A percentile compares a stretch with the other conserved stretches of the same genome.
Conservation (phyloP, 2,797 vertebrate species). For the Cuculus canorus region DNA sequence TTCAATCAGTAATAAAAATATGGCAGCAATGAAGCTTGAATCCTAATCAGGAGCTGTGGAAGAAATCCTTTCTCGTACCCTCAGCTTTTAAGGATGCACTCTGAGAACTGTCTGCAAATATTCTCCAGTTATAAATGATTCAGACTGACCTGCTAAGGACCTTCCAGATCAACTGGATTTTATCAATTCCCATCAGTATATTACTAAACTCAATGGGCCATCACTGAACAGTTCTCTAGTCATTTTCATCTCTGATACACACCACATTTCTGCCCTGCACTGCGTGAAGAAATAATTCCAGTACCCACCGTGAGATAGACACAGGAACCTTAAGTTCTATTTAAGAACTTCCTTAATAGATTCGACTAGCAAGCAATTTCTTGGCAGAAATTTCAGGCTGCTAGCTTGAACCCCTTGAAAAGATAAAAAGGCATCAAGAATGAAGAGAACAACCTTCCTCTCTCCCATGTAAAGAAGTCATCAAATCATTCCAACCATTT, state of each 20-base stretch:
- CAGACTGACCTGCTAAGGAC: not conserved
- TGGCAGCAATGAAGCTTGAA: not conserved
- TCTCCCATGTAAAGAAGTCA: not conserved
- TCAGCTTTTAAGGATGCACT: not conserved
- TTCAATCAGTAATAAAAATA: not conserved
- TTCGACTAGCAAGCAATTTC: constrained; percentile 38
- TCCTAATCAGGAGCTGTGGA: not conserved
- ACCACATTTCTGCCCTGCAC: not conserved
- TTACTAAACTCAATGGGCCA: not conserved
- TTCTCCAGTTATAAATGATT: not conserved
- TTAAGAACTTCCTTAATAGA: not conserved
- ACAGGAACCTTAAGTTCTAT: not conserved
- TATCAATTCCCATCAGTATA: not conserved
- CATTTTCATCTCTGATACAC: not conserved
- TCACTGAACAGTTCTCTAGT: not conserved
- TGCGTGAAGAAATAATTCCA: not conserved
- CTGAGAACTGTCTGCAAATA: not conserved
- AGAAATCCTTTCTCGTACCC: not conserved
- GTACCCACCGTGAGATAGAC: not conserved
- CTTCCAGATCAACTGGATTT: not conserved
- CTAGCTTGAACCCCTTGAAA: constrained; percentile 3
- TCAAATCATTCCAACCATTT: constrained; percentile 10
- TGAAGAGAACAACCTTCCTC: not conserved
- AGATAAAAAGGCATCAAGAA: not conserved
- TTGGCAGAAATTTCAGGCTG: too few species aligned